Percentiles rank a stretch among this genome's conserved stretches.
phyloP scores from a whole-genome alignment of 2,113 vertebrate genomes.

The Synchiropus splendidus region DNA sequence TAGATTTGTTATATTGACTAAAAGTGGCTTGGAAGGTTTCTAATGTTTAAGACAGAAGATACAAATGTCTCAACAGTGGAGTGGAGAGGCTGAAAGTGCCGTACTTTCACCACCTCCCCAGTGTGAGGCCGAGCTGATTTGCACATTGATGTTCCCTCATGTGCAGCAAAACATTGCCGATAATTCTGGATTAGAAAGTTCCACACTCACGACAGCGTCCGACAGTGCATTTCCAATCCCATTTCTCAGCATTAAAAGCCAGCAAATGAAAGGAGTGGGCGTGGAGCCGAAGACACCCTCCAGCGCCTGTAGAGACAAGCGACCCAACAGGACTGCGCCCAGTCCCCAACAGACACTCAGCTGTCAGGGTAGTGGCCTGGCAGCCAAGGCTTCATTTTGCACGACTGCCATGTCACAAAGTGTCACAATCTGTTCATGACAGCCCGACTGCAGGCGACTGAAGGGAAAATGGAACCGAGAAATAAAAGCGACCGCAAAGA shows the following conservation, averaged over 20 bases:
- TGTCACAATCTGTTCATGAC: conserved; percentile 89
- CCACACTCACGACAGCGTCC: conserved; percentile 22
- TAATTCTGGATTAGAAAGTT: conserved; percentile 26
- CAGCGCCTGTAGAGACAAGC: conserved; percentile 28
- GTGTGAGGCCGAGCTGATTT: too few relatives aligned
- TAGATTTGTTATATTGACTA: too few relatives aligned
- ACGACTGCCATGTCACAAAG: conserved; percentile 86
- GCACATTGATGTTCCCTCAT: conserved; percentile 15
- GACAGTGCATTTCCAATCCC: conserved; percentile 30
- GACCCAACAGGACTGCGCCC: conserved; percentile 41
- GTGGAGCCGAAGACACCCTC: conserved; percentile 7
- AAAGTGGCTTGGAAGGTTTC: too few relatives aligned
- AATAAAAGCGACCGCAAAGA: conserved; percentile 31
- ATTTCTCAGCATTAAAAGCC: conserved; percentile 18
- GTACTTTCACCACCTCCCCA: too few relatives aligned
- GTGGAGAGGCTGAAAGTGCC: too few relatives aligned
- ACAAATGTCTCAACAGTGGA: too few relatives aligned
- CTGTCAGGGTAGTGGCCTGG: conserved; percentile 77
- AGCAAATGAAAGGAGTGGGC: conserved; percentile 18
- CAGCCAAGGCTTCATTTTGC: conserved; percentile 85
- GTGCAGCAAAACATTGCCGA: conserved; percentile 26
- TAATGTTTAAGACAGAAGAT: too few relatives aligned
- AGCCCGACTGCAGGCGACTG: conserved; percentile 51
- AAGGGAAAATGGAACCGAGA: conserved; percentile 29
- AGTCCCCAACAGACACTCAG: conserved; percentile 71